Conservation (phyloP, 2,797 vertebrate genomes). For the Enteromius argenteus region DNA sequence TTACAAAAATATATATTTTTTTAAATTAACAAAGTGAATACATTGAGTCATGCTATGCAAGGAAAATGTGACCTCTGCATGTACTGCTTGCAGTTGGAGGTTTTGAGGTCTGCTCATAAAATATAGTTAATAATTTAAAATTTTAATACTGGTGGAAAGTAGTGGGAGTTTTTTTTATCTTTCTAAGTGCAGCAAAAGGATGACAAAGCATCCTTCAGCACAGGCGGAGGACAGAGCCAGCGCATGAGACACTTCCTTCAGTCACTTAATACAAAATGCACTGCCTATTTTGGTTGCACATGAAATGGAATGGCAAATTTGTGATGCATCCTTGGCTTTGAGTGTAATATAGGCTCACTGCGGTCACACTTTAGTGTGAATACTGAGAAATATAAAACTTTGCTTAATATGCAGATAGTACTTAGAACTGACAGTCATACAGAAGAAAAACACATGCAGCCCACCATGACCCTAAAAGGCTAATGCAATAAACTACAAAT, state of each 20-base stretch:
- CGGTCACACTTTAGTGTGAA: background rate
- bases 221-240: background rate
- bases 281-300: background rate
- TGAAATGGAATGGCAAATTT: background rate
- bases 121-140: background rate
- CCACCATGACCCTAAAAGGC: background rate
- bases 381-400: background rate
- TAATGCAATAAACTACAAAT: conserved; percentile 2
- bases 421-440: background rate
- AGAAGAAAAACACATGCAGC: background rate
- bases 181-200: conserved; percentile 14
- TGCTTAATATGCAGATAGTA: background rate
- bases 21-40: background rate
- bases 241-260: conserved; percentile 1
- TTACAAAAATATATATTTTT: no score
- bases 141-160: background rate
- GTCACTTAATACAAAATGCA: background rate
- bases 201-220: conserved; percentile 42
- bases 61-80: background rate
- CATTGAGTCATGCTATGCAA: background rate
- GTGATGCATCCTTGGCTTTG: background rate
- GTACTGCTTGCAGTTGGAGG: background rate
- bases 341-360: background rate
- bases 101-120: conserved; percentile 25
- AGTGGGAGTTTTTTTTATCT: conserved; percentile 28